These are phyloP conservation scores for Rhinoderma darwinii DNA, from an alignment of 2,113 vertebrate genomes.

Conservation along the genomic window DNA sequence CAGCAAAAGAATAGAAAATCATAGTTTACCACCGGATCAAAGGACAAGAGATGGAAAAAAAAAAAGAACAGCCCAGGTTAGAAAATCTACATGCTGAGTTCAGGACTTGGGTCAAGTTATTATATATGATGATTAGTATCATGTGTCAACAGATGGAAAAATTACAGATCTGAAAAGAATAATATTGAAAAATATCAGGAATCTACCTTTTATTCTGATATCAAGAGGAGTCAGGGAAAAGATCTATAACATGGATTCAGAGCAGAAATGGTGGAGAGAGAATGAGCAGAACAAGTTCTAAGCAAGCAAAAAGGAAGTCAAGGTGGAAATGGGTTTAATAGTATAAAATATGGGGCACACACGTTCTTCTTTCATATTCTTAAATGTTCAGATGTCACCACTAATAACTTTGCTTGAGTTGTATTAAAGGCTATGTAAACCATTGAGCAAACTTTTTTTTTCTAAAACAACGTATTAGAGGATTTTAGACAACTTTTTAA, in stretches of 20 bases:
- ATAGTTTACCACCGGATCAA: slow-evolving; percentile 16
- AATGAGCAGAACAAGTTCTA: slow-evolving; percentile 9
- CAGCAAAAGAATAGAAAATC: not conserved
- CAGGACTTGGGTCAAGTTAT: not conserved
- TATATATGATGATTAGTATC: slow-evolving; percentile 38
- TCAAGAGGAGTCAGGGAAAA: not conserved
- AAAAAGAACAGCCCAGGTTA: not conserved
- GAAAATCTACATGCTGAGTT: not conserved
- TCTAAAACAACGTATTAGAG: no score
- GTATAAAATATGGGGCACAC: not conserved
- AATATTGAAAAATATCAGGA: slow-evolving; percentile 12
- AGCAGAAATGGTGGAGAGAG: not conserved
- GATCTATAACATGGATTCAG: not conserved
- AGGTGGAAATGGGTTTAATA: not conserved
- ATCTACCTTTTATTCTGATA: slow-evolving; percentile 11
- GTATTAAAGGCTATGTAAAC: no score
- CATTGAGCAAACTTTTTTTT: no score
- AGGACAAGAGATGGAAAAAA: slow-evolving; percentile 32
- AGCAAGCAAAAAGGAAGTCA: slow-evolving; percentile 6
- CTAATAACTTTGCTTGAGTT: no score
- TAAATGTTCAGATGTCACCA: not conserved
- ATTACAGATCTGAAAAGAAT: slow-evolving; percentile 23
- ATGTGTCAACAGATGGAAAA: slow-evolving; percentile 41
- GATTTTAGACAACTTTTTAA: no score
- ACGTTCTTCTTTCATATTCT: not conserved